A percentile compares a stretch with the other conserved stretches of the same genome.
These are phyloP conservation scores for Oryzias woworae DNA, from an alignment of 2,113 vertebrate species.

Conservation along the genomic window DNA sequence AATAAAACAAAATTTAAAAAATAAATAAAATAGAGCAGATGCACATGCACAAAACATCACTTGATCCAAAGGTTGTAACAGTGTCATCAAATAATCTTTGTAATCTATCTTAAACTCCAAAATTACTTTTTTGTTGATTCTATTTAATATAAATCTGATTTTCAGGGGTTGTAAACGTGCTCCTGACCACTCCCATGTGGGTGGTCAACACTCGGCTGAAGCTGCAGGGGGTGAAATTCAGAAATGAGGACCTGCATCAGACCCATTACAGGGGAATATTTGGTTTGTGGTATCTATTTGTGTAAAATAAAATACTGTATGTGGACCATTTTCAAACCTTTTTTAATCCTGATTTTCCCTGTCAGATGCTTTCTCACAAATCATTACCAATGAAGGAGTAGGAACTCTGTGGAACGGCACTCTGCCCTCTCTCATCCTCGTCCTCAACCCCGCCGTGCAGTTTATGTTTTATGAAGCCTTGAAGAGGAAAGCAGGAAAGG, in stretches of 20 bases:
- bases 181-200: constrained; percentile 84
- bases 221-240: constrained; percentile 82
- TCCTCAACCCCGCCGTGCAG: constrained; percentile 81
- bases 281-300: constrained; percentile 55
- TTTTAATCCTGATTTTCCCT: background rate
- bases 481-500: constrained; percentile 75
- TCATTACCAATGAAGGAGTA: constrained; percentile 75
- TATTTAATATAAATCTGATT: background rate
- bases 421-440: constrained; percentile 80
- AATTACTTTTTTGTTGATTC: too few relatives aligned
- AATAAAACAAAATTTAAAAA: too few relatives aligned
- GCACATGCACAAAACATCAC: too few relatives aligned
- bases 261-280: constrained; percentile 81
- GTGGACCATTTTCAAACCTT: background rate
- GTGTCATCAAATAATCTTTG: too few relatives aligned
- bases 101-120: too few relatives aligned
- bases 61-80: too few relatives aligned
- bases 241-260: constrained; percentile 79
- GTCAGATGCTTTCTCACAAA: constrained; percentile 81
- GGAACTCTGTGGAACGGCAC: constrained; percentile 78
- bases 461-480: constrained; percentile 83
- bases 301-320: background rate
- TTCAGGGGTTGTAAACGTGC: constrained; percentile 78
- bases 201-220: constrained; percentile 84
- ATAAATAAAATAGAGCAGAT: too few relatives aligned